Evolutionary conservation across 2,797 vertebrate species (phyloP).

Genomic region (Amblyraja radiata): DNA sequence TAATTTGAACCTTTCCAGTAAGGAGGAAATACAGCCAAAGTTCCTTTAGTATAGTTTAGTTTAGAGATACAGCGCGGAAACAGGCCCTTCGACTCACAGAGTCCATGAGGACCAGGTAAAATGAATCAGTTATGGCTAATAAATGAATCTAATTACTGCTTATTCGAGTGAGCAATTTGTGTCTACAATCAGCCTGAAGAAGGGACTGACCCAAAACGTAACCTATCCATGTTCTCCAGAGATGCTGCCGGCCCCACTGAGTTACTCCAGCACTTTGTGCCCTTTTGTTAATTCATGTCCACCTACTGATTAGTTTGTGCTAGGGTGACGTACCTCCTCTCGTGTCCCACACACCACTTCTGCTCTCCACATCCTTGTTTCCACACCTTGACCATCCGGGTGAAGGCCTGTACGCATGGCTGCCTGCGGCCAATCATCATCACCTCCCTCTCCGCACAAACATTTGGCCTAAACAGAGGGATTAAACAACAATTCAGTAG

Average conservation of each 20-base stretch:
- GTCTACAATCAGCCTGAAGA: not conserved
- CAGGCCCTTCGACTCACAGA: no score
- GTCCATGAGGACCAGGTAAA: not conserved
- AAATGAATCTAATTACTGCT: not conserved
- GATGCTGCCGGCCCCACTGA: no score
- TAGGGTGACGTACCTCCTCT: constrained; percentile 68
- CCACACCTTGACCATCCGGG: constrained; percentile 71
- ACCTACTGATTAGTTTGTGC: not conserved
- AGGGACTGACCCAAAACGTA: no score
- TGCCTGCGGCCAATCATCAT: constrained; percentile 70
- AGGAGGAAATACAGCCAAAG: not conserved
- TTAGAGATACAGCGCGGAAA: no score
- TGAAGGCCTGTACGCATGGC: constrained; percentile 74
- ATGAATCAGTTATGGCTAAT: not conserved
- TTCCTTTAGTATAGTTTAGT: not conserved
- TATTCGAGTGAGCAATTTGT: not conserved
- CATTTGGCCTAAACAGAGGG: constrained; percentile 72
- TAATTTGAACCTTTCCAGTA: not conserved
- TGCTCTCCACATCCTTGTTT: constrained; percentile 71
- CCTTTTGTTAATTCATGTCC: not conserved
- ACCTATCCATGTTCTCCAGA: no score
- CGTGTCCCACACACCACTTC: constrained; percentile 72
- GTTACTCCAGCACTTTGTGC: no score
- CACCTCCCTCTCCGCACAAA: constrained; percentile 71
- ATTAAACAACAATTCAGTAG: not conserved